Conservation (phyloP, 2,797 vertebrate species). For the Anguilla obscura region DNA sequence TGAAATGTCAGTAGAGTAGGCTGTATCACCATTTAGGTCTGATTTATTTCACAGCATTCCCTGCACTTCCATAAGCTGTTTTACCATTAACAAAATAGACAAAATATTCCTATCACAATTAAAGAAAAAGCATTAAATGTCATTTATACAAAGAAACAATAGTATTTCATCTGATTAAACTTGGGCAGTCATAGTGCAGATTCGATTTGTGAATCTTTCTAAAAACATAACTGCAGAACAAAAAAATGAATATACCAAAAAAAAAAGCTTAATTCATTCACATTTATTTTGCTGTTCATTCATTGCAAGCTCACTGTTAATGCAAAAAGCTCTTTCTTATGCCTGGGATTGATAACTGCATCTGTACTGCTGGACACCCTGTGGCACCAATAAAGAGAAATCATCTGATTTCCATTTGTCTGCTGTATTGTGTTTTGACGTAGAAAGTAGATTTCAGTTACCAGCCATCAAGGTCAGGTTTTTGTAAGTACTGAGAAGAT, state of each 20-base stretch:
- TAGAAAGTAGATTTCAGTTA: not conserved
- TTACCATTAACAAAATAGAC: slow-evolving; percentile 3
- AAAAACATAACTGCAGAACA: slow-evolving; percentile 30
- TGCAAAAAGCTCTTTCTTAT: slow-evolving; percentile 64
- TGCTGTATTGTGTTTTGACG: not conserved
- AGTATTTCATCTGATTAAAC: slow-evolving; percentile 32
- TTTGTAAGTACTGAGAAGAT: not conserved
- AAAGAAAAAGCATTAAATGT: slow-evolving; percentile 21
- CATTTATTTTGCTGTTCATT: slow-evolving; percentile 45
- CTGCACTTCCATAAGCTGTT: not conserved
- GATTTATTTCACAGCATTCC: slow-evolving; percentile 9
- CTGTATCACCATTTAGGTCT: not conserved
- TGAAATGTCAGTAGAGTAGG: not conserved
- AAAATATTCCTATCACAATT: slow-evolving; percentile 29
- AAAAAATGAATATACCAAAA: slow-evolving; percentile 40
- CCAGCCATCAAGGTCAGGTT: not conserved
- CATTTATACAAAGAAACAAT: slow-evolving; percentile 13
- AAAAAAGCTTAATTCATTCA: slow-evolving; percentile 39
- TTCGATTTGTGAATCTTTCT: slow-evolving; percentile 39
- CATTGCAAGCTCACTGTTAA: slow-evolving; percentile 37
- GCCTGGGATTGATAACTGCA: slow-evolving; percentile 47
- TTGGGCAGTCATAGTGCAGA: slow-evolving; percentile 26
- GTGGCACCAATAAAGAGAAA: slow-evolving; percentile 47
- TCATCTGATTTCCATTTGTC: slow-evolving; percentile 8
- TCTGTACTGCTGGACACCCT: slow-evolving; percentile 51